These are phyloP conservation scores for Equus quagga DNA, from an alignment of 2,113 vertebrate species.

Conservation along the genomic window DNA sequence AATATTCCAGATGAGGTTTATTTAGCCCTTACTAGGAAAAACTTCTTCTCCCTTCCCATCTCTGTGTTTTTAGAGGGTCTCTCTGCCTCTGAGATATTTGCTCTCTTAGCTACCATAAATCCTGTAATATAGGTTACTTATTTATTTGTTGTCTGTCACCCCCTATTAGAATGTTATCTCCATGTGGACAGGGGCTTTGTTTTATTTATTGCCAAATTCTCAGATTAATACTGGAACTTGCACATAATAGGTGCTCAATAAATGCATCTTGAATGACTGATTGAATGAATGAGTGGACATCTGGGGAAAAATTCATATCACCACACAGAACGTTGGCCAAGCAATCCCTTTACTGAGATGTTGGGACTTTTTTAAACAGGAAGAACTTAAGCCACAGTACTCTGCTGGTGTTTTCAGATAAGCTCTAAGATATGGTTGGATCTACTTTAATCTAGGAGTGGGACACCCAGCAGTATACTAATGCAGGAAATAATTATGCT, in stretches of 20 bases:
- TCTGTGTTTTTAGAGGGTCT: not conserved
- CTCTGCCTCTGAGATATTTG: not conserved
- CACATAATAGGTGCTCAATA: not conserved
- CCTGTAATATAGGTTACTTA: not conserved
- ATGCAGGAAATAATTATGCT: not conserved
- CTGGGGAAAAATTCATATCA: not conserved
- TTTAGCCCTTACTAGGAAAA: constrained; percentile 56
- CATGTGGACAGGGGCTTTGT: not conserved
- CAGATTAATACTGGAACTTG: not conserved
- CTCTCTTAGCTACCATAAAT: not conserved
- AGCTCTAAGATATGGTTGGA: not conserved
- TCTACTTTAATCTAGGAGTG: not conserved
- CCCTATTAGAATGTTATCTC: not conserved
- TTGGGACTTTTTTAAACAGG: not conserved
- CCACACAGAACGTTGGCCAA: not conserved
- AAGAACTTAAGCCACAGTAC: not conserved
- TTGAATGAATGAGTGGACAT: not conserved
- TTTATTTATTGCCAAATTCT: not conserved
- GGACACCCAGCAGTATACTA: not conserved
- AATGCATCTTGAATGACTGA: not conserved
- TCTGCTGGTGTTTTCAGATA: not conserved
- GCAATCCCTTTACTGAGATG: not conserved
- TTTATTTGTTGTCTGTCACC: not conserved
- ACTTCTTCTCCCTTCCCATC: not conserved
- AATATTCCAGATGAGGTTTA: constrained; percentile 65